Evolutionary conservation across 2,797 vertebrate genomes (phyloP).

Genomic region (Yasuhikotakia modesta): DNA sequence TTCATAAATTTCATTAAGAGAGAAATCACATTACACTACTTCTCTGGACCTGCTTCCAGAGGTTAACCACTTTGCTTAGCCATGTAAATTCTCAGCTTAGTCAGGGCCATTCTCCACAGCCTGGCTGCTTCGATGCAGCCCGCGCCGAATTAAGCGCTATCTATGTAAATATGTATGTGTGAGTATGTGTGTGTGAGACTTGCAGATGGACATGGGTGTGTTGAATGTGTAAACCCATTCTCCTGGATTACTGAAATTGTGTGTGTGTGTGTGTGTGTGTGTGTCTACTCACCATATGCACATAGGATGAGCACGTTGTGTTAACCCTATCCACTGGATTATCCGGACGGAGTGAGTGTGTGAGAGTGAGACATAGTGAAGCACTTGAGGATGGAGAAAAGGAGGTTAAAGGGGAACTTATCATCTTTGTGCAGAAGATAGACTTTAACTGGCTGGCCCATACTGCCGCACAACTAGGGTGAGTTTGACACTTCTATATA

Average conservation of each 20-base stretch:
- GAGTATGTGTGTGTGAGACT: conserved; percentile 43
- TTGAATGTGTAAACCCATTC: conserved; percentile 59
- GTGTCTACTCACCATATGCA: conserved; percentile 49
- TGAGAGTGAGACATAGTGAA: conserved; percentile 31
- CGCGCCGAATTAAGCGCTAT: conserved; percentile 67
- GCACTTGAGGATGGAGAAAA: conserved; percentile 38
- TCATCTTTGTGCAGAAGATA: conserved; percentile 56
- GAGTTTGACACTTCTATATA: conserved; percentile 30
- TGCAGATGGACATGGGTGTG: conserved; percentile 58
- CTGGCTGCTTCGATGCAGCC: conserved; percentile 59
- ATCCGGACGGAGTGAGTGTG: conserved; percentile 49
- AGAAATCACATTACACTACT: conserved; percentile 79
- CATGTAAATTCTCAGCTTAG: conserved; percentile 85
- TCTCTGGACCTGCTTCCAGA: conserved; percentile 73
- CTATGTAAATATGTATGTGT: conserved; percentile 67
- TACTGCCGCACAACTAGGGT: conserved; percentile 37
- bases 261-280: conserved; percentile 33
- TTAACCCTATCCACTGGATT: conserved; percentile 63
- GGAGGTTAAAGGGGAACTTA: conserved; percentile 55
- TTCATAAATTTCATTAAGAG: conserved; percentile 81
- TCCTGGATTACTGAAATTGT: conserved; percentile 59
- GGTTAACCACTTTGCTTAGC: conserved; percentile 84
- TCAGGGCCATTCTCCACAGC: conserved; percentile 78
- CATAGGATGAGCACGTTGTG: conserved; percentile 56
- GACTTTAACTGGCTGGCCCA: conserved; percentile 51